Conservation (phyloP, 2,797 vertebrate genomes). For the Adrianichthys oophorus region DNA sequence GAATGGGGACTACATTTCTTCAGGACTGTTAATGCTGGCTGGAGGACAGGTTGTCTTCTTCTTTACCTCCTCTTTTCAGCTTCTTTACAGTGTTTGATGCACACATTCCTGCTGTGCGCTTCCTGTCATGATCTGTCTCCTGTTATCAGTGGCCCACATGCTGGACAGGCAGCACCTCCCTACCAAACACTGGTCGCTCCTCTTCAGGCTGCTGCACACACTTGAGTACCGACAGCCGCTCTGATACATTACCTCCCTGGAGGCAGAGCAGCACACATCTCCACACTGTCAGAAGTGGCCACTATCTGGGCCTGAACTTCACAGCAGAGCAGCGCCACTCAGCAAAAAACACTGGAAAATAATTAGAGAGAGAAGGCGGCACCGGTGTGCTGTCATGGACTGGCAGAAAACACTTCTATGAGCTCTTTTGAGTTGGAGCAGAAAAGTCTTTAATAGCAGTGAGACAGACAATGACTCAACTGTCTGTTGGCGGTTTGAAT, state of each 20-base stretch:
- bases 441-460: neutral
- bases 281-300: conserved; percentile 46
- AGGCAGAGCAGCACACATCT: conserved; percentile 57
- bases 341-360: conserved; percentile 43
- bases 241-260: conserved; percentile 64
- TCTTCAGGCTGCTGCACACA: conserved; percentile 61
- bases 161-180: conserved; percentile 43
- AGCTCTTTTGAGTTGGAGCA: conserved; percentile 14
- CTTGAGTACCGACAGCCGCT: conserved; percentile 47
- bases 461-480: neutral
- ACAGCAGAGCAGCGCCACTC: conserved; percentile 35
- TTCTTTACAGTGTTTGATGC: conserved; percentile 6
- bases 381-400: conserved; percentile 13
- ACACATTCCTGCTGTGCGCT: neutral
- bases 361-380: conserved; percentile 41
- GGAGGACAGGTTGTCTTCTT: conserved; percentile 17
- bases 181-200: conserved; percentile 65
- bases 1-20: conserved; percentile 43
- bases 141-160: conserved; percentile 38
- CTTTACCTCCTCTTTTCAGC: conserved; percentile 12
- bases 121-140: conserved; percentile 11
- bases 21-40: conserved; percentile 39
- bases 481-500: too few species aligned
- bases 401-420: conserved; percentile 17
- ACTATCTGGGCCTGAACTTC: conserved; percentile 38